Conservation (phyloP, 2,113 vertebrate genomes). For the Thermophis baileyi region DNA sequence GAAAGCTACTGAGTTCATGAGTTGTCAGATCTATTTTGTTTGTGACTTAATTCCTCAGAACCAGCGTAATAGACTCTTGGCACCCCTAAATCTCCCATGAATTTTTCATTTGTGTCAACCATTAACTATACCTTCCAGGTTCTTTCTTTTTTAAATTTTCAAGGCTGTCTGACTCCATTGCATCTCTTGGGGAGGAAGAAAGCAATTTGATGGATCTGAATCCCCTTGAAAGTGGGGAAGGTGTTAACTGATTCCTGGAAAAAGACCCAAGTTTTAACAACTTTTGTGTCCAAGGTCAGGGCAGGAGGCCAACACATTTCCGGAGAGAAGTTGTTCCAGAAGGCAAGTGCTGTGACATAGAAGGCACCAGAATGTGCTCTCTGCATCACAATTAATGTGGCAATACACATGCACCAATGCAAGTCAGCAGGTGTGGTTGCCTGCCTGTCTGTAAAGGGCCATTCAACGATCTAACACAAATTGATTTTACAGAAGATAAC, state of each 20-base stretch:
- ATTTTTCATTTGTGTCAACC: neutral
- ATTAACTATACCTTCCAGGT: neutral
- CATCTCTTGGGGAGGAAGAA: neutral
- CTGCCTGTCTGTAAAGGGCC: neutral
- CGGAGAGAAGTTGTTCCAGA: neutral
- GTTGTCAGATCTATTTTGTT: neutral
- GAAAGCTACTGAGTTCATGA: neutral
- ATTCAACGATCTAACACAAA: too few species aligned
- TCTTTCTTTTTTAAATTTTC: neutral
- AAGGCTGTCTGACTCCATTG: neutral
- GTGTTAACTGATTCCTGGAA: neutral
- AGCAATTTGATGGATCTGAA: neutral
- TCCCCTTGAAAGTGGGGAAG: neutral
- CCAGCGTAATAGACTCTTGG: neutral
- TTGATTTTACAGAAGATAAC: too few species aligned
- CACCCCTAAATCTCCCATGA: neutral
- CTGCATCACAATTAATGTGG: neutral
- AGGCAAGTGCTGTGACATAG: neutral
- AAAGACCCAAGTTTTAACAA: neutral
- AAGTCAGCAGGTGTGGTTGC: neutral
- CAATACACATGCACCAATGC: neutral
- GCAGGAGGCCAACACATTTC: neutral
- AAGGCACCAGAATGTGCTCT: neutral
- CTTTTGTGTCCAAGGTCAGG: neutral
- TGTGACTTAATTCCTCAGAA: neutral